phyloP scores from a whole-genome alignment of 2,113 vertebrate genomes.

The Daboia siamensis region DNA sequence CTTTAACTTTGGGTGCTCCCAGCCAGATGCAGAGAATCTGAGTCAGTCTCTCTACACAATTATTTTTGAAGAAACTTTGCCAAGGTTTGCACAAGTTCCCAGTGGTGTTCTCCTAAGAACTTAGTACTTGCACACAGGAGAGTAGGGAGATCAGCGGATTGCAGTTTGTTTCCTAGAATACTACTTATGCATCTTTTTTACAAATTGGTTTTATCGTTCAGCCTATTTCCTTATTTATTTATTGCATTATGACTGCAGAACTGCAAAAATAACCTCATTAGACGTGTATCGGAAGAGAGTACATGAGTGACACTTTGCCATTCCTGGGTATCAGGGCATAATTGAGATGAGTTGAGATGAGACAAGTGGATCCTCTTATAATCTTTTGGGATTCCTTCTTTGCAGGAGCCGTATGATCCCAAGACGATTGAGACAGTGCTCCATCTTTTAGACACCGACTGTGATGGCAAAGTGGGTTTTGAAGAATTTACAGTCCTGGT shows the following conservation, averaged over 20 bases:
- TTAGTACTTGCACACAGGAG: not conserved
- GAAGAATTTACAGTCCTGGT: conserved; percentile 60
- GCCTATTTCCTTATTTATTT: not conserved
- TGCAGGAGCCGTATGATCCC: conserved; percentile 58
- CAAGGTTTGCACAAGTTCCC: not conserved
- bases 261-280: not conserved
- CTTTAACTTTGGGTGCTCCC: not conserved
- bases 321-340: not conserved
- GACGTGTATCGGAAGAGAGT: not conserved
- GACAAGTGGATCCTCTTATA: not conserved
- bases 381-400: not conserved
- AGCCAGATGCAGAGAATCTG: not conserved
- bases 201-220: not conserved
- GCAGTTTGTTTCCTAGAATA: not conserved
- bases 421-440: conserved; percentile 53
- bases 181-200: not conserved
- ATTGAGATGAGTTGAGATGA: not conserved
- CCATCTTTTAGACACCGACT: conserved; percentile 53
- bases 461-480: conserved; percentile 55
- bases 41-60: not conserved
- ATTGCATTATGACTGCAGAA: not conserved
- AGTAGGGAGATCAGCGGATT: not conserved
- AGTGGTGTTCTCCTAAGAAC: not conserved
- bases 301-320: not conserved
- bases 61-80: not conserved